Evolutionary conservation across 2,888 invertebrate genomes (phyloP).

Genomic region (Saturnia pavonia): DNA sequence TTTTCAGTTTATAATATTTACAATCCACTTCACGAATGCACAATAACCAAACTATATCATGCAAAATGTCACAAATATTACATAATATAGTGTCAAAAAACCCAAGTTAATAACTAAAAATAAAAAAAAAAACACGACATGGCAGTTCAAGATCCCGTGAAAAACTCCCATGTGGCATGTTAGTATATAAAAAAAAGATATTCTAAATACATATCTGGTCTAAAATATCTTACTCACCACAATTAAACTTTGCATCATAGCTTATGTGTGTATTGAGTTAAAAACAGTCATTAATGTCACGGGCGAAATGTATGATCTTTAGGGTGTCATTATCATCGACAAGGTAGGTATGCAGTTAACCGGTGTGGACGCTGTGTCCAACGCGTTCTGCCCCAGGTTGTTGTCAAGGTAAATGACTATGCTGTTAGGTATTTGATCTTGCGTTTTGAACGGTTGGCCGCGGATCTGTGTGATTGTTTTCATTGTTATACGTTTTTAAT

Average conservation of each 20-base stretch:
- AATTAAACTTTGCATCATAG: constrained; percentile 5
- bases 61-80: too few relatives aligned
- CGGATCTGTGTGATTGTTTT: constrained; percentile 47
- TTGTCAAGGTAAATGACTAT: constrained; percentile 56
- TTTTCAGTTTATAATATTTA: too few relatives aligned
- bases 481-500: constrained; percentile 35
- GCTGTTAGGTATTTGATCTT: constrained; percentile 55
- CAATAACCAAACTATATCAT: too few relatives aligned
- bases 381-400: constrained; percentile 33
- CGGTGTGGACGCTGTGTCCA: constrained; percentile 42
- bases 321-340: constrained; percentile 17
- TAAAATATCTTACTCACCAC: not conserved
- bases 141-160: too few relatives aligned
- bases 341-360: constrained; percentile 28
- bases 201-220: not conserved
- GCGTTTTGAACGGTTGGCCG: constrained; percentile 54
- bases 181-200: not conserved
- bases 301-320: constrained; percentile 26
- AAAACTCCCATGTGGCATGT: too few relatives aligned
- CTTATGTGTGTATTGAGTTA: constrained; percentile 24
- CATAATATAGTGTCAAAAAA: too few relatives aligned
- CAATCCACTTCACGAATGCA: too few relatives aligned
- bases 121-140: too few relatives aligned
- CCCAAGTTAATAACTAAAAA: too few relatives aligned
- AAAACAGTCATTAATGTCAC: constrained; percentile 47